phyloP scores from a whole-genome alignment of 2,113 vertebrate species.

The Physeter macrocephalus region DNA sequence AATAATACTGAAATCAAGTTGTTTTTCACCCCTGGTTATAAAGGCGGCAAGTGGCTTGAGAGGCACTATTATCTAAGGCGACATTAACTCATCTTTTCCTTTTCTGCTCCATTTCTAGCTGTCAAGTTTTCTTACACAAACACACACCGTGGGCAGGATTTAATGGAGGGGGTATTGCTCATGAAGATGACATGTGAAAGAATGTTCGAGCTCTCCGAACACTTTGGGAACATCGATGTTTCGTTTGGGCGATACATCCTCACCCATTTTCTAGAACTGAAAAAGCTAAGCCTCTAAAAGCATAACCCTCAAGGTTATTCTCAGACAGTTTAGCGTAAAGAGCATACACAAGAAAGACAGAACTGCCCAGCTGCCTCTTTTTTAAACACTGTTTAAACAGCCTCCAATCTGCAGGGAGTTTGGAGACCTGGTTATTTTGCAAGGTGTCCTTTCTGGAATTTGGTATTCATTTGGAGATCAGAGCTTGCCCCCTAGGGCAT shows the following conservation, averaged over 20 bases:
- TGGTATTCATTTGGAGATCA: neutral
- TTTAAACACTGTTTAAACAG: neutral
- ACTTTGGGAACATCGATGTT: neutral
- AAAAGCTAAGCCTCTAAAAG: neutral
- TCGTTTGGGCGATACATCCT: neutral
- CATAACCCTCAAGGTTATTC: neutral
- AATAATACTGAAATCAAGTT: conserved; percentile 51
- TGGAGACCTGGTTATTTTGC: neutral
- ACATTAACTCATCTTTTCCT: neutral
- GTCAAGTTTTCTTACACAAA: neutral
- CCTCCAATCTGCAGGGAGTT: neutral
- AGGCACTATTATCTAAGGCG: neutral
- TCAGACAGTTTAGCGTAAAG: neutral
- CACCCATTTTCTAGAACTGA: neutral
- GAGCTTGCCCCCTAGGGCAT: neutral
- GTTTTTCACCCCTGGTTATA: conserved; percentile 31
- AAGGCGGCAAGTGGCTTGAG: neutral
- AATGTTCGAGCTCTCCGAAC: neutral
- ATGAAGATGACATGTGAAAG: neutral
- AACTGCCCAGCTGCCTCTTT: neutral
- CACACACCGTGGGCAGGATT: neutral
- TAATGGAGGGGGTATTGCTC: neutral
- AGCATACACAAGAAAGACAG: neutral
- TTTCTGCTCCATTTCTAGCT: neutral
- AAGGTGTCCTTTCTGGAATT: neutral